Evolutionary conservation across 1,140 invertebrate genomes (phyloP), one percentile per base, ranked within the genome.

Genomic region (Heterodera schachtii): DNA sequence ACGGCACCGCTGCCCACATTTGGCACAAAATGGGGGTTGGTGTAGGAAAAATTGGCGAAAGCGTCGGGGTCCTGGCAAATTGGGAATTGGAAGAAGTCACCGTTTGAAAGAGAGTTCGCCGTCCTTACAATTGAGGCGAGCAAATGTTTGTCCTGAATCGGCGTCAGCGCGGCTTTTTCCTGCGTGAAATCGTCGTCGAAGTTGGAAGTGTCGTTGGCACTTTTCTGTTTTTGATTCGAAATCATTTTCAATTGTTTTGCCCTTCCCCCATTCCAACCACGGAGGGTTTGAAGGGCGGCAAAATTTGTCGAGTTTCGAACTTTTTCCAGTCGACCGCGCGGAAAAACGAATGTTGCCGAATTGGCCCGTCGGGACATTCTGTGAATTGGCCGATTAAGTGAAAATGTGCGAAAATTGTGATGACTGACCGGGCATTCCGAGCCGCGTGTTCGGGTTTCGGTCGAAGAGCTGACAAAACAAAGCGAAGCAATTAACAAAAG

Each of bases 151-250:
- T 93, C 91, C 86, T 96, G 94, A 66, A 98, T 94, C 9, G 97
- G 97, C 31, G 97, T 98, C 79, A 99, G 92, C 31, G 94, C 93
- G 6, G 97, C 96, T 86, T 98, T 96, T 91, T 99, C 97, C 91
- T 96, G 96, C 8, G 97, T 99, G 91, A 99, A 99, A 92, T 99
- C 97, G 16, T 96, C 93, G 92, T 99, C 97, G 92, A 99, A 99
- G 92, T 99, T 99, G 85, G 95, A 93, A 69, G 96, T 96, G 91
- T 99, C 97, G 90, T 95, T 95, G 92, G 95, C 94, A 90, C 94
- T 96, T 94, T 96, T 97, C 97, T 98, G 92, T 52, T 92, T 31
- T 31, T 31, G 0, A 31, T 31, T 31, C 31, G n/a, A 92, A 87
- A 80, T 44, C 8, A 43, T 84, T 9, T 52, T 46, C 52, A 83